A percentile compares a stretch with the other conserved stretches of the same genome.
phyloP scores from a whole-genome alignment of 2,113 vertebrate species.

The Tachuris rubrigastra region DNA sequence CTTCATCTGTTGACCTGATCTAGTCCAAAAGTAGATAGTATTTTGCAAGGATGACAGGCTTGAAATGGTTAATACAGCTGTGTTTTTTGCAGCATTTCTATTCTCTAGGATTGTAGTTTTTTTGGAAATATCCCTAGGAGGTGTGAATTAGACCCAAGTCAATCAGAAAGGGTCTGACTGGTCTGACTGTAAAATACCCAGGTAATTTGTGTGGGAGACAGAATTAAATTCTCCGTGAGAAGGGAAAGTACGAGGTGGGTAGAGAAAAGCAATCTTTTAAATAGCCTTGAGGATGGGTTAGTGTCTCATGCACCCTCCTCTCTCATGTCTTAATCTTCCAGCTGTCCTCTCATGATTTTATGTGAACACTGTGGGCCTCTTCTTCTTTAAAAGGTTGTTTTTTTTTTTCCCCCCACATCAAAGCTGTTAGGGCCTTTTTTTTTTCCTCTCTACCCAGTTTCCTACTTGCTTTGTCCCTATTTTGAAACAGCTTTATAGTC shows the following conservation, averaged over 20 bases:
- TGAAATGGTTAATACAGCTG: not conserved
- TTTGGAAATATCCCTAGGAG: not conserved
- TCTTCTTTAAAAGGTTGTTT: not conserved
- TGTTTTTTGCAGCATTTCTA: not conserved
- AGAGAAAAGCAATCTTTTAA: not conserved
- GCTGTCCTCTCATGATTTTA: not conserved
- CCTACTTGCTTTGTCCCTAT: not conserved
- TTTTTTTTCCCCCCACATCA: not conserved
- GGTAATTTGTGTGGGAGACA: not conserved
- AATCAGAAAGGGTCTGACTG: not conserved
- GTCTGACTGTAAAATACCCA: not conserved
- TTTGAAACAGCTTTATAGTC: not conserved
- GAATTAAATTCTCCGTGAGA: not conserved
- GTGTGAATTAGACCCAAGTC: not conserved
- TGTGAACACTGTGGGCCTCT: rapidly evolving
- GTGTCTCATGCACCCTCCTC: not conserved
- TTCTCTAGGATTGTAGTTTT: not conserved
- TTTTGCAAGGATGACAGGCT: not conserved
- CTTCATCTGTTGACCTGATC: not conserved
- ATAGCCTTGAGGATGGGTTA: not conserved
- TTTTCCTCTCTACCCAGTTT: not conserved
- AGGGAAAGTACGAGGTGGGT: not conserved
- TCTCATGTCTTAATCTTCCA: not conserved
- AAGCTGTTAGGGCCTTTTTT: not conserved
- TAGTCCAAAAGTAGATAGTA: not conserved